phyloP scores from a whole-genome alignment of 2,888 invertebrate genomes.

The Acanthosoma haemorrhoidale region DNA sequence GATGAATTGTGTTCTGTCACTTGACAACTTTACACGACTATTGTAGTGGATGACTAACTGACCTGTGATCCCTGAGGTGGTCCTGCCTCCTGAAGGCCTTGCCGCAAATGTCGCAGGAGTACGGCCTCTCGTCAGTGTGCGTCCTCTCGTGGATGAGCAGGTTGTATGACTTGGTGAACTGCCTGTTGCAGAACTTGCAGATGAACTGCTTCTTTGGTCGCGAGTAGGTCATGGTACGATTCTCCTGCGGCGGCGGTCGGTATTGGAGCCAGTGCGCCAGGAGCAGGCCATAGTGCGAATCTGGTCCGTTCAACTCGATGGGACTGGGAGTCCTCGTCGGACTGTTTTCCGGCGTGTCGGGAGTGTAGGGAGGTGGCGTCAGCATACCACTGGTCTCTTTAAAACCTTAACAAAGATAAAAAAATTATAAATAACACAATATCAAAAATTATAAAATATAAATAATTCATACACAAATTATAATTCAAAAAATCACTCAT shows the following conservation, averaged over 20 bases:
- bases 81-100: constrained; percentile 95
- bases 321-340: constrained; percentile 14
- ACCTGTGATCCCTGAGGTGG: constrained; percentile 86
- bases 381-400: constrained; percentile 33
- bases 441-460: no score
- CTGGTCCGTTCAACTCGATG: background rate
- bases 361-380: constrained; percentile 35
- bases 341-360: constrained; percentile 33
- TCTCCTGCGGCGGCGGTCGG: constrained; percentile 58
- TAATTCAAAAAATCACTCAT: no score
- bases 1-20: no score
- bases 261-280: constrained; percentile 71
- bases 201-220: constrained; percentile 79
- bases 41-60: constrained; percentile 45
- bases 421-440: background rate
- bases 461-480: no score
- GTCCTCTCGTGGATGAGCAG: constrained; percentile 94
- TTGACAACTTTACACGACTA: no score
- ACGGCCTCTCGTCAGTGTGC: constrained; percentile 93
- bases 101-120: constrained; percentile 92
- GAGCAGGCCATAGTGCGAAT: constrained; percentile 50
- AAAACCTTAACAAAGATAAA: background rate
- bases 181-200: constrained; percentile 93
- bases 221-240: constrained; percentile 54
- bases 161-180: constrained; percentile 98